phyloP scores from a whole-genome alignment of 2,113 vertebrate genomes.

The Callospermophilus lateralis region DNA sequence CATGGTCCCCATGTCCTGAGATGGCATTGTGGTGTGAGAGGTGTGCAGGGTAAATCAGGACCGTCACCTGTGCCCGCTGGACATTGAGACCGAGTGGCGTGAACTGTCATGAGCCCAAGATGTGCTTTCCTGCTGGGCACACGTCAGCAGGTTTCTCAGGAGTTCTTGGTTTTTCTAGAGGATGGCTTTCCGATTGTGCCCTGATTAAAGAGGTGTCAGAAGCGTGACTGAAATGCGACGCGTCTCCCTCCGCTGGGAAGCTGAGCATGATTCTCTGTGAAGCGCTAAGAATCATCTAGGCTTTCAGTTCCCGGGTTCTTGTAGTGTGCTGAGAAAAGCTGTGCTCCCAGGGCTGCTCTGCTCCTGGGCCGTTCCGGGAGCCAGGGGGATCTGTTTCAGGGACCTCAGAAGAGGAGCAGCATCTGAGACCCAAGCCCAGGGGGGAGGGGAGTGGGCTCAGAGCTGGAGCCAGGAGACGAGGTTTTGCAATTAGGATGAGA shows the following conservation, averaged over 20 bases:
- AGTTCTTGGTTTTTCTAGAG: neutral
- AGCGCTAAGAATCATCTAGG: neutral
- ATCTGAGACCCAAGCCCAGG: neutral
- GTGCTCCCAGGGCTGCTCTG: no score
- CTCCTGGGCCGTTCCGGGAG: neutral
- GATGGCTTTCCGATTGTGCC: neutral
- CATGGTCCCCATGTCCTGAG: fast-evolving
- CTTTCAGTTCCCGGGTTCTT: neutral
- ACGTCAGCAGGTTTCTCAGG: neutral
- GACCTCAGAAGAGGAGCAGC: neutral
- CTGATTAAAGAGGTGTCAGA: neutral
- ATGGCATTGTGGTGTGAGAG: neutral
- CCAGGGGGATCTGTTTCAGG: no score
- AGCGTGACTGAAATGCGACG: neutral
- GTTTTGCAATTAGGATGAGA: neutral
- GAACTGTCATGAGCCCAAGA: neutral
- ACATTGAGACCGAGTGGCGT: fast-evolving
- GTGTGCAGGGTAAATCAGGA: neutral
- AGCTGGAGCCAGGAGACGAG: neutral
- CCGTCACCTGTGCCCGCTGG: fast-evolving
- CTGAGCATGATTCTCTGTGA: neutral
- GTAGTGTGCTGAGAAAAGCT: neutral
- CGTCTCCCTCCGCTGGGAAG: neutral
- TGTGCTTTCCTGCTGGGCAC: neutral
- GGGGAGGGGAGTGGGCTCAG: neutral